Evolutionary conservation across 2,888 invertebrate genomes (phyloP).

Genomic region (Sinopyrophorus schimmeli): DNA sequence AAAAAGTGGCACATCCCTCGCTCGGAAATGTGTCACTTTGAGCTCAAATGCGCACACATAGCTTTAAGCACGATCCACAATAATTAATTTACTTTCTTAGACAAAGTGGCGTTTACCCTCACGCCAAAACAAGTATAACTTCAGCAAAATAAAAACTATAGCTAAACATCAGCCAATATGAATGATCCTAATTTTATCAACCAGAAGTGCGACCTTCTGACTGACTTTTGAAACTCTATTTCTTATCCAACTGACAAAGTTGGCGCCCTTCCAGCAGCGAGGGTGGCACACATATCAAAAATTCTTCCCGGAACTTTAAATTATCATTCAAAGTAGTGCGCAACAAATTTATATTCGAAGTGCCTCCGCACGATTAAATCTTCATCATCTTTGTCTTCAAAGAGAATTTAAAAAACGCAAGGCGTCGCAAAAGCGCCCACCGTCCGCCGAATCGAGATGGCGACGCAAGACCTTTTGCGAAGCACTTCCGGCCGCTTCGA

Average conservation of each 20-base stretch:
- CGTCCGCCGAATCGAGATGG: background rate
- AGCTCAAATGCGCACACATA: too few relatives aligned
- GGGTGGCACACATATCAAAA: slow-evolving; percentile 9
- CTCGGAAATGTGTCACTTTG: too few relatives aligned
- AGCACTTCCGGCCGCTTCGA: slow-evolving; percentile 33
- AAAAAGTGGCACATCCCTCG: too few relatives aligned
- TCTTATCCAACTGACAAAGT: slow-evolving; percentile 10
- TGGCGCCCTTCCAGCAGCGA: slow-evolving; percentile 13
- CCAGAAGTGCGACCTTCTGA: slow-evolving; percentile 14
- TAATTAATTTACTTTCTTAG: too few relatives aligned
- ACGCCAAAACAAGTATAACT: too few relatives aligned
- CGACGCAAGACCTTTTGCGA: background rate
- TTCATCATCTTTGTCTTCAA: background rate
- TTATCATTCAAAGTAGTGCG: background rate
- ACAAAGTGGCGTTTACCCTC: too few relatives aligned
- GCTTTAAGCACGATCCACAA: too few relatives aligned
- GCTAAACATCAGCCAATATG: background rate
- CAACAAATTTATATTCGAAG: background rate
- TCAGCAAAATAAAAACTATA: too few relatives aligned
- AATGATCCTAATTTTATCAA: slow-evolving; percentile 4
- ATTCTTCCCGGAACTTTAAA: slow-evolving; percentile 11
- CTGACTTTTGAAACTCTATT: slow-evolving; percentile 16
- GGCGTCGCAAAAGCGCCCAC: background rate
- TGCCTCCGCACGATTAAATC: background rate
- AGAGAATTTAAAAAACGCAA: background rate